Evolutionary conservation across 2,797 vertebrate genomes (phyloP).

Genomic region (Urocyon cinereoargenteus): DNA sequence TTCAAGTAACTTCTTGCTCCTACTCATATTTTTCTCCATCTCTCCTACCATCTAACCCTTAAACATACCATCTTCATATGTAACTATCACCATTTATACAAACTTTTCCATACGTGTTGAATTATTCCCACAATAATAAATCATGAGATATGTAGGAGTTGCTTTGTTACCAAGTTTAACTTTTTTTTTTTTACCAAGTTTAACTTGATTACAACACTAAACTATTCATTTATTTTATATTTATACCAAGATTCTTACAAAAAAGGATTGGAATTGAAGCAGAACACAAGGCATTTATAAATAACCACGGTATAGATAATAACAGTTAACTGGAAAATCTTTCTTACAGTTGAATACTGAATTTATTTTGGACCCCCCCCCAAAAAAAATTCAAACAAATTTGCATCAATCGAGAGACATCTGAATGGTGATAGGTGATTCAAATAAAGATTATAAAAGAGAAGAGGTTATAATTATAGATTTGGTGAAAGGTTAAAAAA

Average conservation of each 20-base stretch:
- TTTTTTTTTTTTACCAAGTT: constrained; percentile 45
- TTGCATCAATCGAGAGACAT: constrained; percentile 18
- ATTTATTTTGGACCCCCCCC: constrained; percentile 59
- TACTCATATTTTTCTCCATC: background rate
- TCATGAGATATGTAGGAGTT: background rate
- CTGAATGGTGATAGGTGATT: background rate
- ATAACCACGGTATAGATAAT: constrained; percentile 32
- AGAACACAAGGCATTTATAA: constrained; percentile 44
- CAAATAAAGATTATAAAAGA: constrained; percentile 48
- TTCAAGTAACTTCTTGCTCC: background rate
- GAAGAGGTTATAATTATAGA: background rate
- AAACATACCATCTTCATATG: background rate
- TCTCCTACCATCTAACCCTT: background rate
- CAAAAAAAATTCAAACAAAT: constrained; percentile 61
- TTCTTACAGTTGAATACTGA: constrained; percentile 51
- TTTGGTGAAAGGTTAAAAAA: constrained; percentile 26
- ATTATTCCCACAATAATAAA: constrained; percentile 15
- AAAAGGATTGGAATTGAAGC: constrained; percentile 15
- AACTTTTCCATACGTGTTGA: background rate
- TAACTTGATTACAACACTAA: constrained; percentile 52
- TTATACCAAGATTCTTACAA: background rate
- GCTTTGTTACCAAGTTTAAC: constrained; percentile 34
- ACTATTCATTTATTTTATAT: constrained; percentile 36
- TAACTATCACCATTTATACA: background rate
- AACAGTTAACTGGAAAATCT: constrained; percentile 55